Evolutionary conservation across 2,888 invertebrate species (phyloP), one percentile per base, ranked within the genome.

Genomic region (Vanessa cardui): DNA sequence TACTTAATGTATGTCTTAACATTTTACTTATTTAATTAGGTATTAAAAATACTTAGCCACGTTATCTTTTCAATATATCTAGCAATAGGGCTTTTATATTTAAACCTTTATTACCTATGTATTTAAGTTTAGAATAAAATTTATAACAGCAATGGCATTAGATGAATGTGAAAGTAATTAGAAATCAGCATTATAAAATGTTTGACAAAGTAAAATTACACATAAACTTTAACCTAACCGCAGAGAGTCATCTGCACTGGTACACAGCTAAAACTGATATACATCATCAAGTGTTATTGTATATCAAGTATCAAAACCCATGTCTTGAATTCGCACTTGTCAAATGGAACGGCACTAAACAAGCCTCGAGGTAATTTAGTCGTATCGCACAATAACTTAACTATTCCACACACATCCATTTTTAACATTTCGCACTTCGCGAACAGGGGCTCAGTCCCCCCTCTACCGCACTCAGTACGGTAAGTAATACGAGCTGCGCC

Each of bases 401-500:
- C 52, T 54, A 54, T 16, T 26, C 52, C 31, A 16, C 52, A 54
- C 52, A 54, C 52, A 31, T 54, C 52, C 52, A 16, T 16, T 68
- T 39, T 39, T 77, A 74, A 76, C 46, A 58, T 66, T 64, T 75
- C 73, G 75, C 77, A 77, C 74, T 76, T 66, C 79, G 76, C 76
- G 77, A 73, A 75, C 69, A 77, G 77, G 78, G 78, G 77, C 73
- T 67, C 46, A 62, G 68, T 58, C 69, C 75, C 76, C 84, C 82
- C 81, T 77, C 83, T 83, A 84, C 86, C 86, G 80, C 84, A 85
- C 91, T 95, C 94, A 96, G 94, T 95, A 95, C 77, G 95, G 95
- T 84, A 93, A 93, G 90, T 94, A 95, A 93, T 94, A 95, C 80
- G 86, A 87, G 86, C 95, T 95, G 86, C 96, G 94, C 89, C 95